phyloP scores from a whole-genome alignment of 2,113 vertebrate species.

The Galeopterus variegatus region DNA sequence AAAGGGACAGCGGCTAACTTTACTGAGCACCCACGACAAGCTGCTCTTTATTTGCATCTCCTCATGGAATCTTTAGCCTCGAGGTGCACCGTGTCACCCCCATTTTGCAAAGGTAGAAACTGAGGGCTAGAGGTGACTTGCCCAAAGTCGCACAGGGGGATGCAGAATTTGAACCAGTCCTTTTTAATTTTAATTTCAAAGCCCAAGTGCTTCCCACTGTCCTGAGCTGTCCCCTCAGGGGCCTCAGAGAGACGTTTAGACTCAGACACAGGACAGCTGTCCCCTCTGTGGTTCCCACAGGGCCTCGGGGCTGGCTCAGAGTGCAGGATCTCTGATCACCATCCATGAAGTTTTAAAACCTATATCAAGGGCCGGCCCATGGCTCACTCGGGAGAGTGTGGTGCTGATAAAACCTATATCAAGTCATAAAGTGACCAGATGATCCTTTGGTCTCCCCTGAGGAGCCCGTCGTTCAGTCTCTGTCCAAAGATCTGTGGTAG shows the following conservation, averaged over 20 bases:
- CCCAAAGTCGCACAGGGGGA: background rate
- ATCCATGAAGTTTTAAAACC: background rate
- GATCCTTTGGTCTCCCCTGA: background rate
- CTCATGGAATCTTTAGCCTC: background rate
- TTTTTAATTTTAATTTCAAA: conserved; percentile 18
- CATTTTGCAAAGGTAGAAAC: background rate
- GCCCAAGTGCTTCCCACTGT: background rate
- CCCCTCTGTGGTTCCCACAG: accelerated
- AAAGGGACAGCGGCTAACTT: background rate
- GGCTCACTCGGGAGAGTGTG: too few species aligned
- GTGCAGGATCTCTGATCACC: background rate
- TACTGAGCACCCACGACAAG: background rate
- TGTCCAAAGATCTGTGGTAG: background rate
- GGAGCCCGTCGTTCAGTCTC: background rate
- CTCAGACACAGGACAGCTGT: background rate
- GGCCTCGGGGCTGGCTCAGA: background rate
- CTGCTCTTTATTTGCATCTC: background rate
- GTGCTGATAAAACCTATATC: background rate
- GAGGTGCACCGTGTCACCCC: accelerated
- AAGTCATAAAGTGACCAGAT: background rate
- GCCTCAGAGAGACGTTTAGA: background rate
- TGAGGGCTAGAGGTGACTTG: background rate
- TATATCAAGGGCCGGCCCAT: too few species aligned
- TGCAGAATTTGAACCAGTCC: background rate
- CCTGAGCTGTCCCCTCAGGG: too few species aligned